A percentile compares a stretch with the other conserved stretches of the same genome.
Conservation (phyloP, 2,113 vertebrate genomes). For the Vulpes lagopus region DNA sequence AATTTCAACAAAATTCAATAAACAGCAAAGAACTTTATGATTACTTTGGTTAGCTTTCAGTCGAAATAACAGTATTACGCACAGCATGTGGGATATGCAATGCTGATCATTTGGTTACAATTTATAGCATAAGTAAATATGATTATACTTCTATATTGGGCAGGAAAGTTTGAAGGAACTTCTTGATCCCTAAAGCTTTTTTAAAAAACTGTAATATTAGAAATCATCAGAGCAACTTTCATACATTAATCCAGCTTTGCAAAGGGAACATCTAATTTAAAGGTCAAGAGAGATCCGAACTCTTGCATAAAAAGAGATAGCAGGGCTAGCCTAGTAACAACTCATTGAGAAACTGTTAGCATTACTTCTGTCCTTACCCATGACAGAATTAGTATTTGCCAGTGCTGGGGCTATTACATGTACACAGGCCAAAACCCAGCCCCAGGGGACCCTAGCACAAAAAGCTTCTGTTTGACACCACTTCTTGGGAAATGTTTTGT, state of each 20-base stretch:
- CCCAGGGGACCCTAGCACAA: background rate
- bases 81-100: background rate
- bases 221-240: constrained; percentile 51
- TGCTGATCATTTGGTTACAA: constrained; percentile 51
- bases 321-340: background rate
- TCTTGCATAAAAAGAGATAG: background rate
- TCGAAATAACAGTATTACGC: background rate
- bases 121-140: background rate
- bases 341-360: background rate
- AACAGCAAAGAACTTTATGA: background rate
- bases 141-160: constrained; percentile 20
- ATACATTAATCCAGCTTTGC: constrained; percentile 33
- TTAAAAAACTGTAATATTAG: background rate
- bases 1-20: background rate
- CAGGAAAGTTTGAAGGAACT: background rate
- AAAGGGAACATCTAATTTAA: constrained; percentile 11
- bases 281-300: background rate
- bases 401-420: background rate
- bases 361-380: background rate
- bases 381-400: background rate
- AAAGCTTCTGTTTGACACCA: background rate
- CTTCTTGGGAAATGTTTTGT: background rate
- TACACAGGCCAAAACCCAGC: background rate
- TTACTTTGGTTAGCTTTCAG: constrained; percentile 26
- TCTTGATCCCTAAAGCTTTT: background rate